Evolutionary conservation across 2,113 vertebrate genomes (phyloP).

Genomic region (Ondatra zibethicus): DNA sequence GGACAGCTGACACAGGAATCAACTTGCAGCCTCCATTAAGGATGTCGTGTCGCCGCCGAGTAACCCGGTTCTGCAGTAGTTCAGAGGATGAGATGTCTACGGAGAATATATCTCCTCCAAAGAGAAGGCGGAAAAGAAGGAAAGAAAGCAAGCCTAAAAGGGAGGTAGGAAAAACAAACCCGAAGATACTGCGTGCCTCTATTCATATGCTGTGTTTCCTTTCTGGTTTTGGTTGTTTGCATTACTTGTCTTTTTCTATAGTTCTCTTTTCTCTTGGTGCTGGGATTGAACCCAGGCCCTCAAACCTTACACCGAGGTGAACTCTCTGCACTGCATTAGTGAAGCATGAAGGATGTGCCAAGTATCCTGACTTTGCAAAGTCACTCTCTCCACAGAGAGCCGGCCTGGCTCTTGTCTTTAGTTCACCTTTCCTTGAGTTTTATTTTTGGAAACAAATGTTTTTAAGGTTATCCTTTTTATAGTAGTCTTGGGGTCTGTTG

Average conservation of each 20-base stretch:
- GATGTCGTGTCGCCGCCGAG: conserved; percentile 88
- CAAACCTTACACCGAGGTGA: not conserved
- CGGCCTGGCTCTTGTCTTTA: not conserved
- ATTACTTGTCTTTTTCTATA: not conserved
- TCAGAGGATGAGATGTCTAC: conserved; percentile 93
- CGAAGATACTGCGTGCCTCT: not conserved
- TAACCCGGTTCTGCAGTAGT: conserved; percentile 88
- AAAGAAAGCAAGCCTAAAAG: conserved; percentile 85
- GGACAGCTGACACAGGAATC: conserved; percentile 96
- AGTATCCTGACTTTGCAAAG: not conserved
- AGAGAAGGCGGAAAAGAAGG: conserved; percentile 83
- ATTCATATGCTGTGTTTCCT: too few species aligned
- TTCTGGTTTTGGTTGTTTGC: not conserved
- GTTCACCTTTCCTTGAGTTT: not conserved
- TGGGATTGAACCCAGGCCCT: not conserved
- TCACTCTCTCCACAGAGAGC: not conserved
- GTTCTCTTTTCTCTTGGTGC: not conserved
- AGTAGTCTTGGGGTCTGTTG: not conserved
- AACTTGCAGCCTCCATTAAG: conserved; percentile 93
- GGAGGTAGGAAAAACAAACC: conserved; percentile 71
- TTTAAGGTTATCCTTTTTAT: not conserved
- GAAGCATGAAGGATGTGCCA: not conserved
- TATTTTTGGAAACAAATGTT: not conserved
- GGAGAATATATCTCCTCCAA: conserved; percentile 88
- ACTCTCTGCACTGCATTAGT: not conserved